Conservation (phyloP, 2,113 vertebrate genomes). For the Manacus vitellinus region DNA sequence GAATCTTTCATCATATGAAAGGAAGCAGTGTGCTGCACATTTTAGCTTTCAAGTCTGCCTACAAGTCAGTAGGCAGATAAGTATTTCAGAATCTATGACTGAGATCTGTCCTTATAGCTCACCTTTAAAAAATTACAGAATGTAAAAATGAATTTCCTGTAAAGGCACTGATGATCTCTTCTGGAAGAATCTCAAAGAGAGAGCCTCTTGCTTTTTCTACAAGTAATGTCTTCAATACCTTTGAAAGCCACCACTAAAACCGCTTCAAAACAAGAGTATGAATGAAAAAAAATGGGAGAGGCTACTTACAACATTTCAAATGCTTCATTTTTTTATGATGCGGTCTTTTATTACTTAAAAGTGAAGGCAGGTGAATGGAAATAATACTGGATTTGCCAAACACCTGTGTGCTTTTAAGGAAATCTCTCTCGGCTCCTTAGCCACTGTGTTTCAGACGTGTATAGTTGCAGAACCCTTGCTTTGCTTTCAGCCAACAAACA, state of each 20-base stretch:
- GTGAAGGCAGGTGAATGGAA: background rate
- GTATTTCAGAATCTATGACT: background rate
- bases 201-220: background rate
- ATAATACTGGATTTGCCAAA: background rate
- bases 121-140: background rate
- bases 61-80: constrained; percentile 43
- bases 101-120: background rate
- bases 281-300: background rate
- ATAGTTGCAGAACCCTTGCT: background rate
- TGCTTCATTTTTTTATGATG: background rate
- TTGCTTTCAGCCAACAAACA: background rate
- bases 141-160: constrained; percentile 23
- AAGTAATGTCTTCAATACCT: background rate
- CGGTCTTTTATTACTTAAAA: background rate
- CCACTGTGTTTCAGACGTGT: background rate
- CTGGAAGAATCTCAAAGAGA: background rate
- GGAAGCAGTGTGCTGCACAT: background rate
- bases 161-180: background rate
- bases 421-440: background rate
- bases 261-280: background rate
- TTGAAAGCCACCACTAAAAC: background rate
- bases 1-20: background rate
- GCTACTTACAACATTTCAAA: background rate
- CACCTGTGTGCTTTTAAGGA: background rate
- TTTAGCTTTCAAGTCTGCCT: constrained; percentile 35